Conservation (phyloP, 1,140 invertebrate genomes). For the Neodiprion pinetum region DNA sequence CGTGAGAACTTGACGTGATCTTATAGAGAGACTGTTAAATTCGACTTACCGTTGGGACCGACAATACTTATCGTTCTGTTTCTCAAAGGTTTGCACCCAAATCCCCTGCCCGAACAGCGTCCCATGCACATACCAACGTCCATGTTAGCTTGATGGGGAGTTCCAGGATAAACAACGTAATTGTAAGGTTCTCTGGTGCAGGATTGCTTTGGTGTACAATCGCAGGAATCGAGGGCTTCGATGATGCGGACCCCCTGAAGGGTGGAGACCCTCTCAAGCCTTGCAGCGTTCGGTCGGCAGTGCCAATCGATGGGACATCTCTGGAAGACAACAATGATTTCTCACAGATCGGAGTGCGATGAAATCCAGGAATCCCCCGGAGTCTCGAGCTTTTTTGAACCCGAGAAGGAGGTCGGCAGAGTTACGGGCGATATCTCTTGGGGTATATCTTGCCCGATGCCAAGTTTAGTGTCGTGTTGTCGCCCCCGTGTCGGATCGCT, state of each 20-base stretch:
- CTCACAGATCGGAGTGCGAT: too few species aligned
- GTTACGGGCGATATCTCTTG: too few species aligned
- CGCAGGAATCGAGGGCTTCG: slow-evolving; percentile 58
- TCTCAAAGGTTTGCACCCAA: slow-evolving; percentile 55
- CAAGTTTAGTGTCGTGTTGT: slow-evolving; percentile 19
- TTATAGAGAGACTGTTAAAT: background rate
- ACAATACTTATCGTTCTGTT: slow-evolving; percentile 59
- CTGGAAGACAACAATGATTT: slow-evolving; percentile 28
- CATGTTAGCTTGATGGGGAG: slow-evolving; percentile 59
- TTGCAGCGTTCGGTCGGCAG: slow-evolving; percentile 51
- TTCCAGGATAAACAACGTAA: slow-evolving; percentile 58
- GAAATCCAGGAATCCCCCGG: too few species aligned
- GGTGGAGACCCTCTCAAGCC: slow-evolving; percentile 58
- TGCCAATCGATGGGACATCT: slow-evolving; percentile 52
- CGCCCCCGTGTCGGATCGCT: slow-evolving; percentile 34
- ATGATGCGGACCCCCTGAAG: slow-evolving; percentile 57
- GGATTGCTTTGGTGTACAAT: slow-evolving; percentile 50
- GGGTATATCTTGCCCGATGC: too few species aligned
- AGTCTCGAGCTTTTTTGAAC: too few species aligned
- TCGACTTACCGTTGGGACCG: slow-evolving; percentile 59
- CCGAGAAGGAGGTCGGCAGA: too few species aligned
- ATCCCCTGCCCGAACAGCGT: slow-evolving; percentile 46
- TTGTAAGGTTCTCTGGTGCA: slow-evolving; percentile 55
- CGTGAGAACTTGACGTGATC: too few species aligned
- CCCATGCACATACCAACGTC: slow-evolving; percentile 62